Percentiles rank a stretch among this genome's conserved stretches.
These are phyloP conservation scores for Aptenodytes forsteri DNA, from an alignment of 2,113 vertebrate genomes.

Conservation along the genomic window DNA sequence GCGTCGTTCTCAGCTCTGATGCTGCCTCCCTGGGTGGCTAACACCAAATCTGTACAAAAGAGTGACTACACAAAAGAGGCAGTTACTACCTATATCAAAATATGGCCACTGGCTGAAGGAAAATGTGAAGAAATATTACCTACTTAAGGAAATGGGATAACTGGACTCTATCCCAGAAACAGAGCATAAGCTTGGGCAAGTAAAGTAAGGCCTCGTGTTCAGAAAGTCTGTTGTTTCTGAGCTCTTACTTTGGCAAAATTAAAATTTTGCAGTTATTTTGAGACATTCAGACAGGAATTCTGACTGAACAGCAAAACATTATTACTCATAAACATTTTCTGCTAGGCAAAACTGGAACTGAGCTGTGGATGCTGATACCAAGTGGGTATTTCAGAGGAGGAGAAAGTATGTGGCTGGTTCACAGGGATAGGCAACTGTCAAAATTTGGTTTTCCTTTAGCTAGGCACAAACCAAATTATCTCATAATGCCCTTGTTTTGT, in stretches of 20 bases:
- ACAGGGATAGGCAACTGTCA: not conserved
- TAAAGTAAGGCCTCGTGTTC: not conserved
- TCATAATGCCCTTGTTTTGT: not conserved
- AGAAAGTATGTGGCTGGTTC: not conserved
- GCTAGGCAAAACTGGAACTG: not conserved
- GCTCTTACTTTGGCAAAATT: not conserved
- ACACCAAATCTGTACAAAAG: not conserved
- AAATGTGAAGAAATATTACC: not conserved
- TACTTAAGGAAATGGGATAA: not conserved
- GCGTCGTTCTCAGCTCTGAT: not conserved
- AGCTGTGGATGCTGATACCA: not conserved
- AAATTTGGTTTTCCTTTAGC: not conserved
- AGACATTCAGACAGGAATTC: not conserved
- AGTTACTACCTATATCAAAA: not conserved
- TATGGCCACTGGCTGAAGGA: not conserved
- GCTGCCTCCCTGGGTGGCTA: not conserved
- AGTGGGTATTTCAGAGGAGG: not conserved
- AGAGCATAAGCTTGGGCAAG: not conserved
- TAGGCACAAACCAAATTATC: constrained; percentile 2
- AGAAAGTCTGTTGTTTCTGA: not conserved
- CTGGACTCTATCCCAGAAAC: not conserved
- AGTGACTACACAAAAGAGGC: not conserved
- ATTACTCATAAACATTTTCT: not conserved
- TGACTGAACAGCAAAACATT: not conserved
- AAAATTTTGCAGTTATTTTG: not conserved